Evolutionary conservation across 2,797 vertebrate species (phyloP).

Genomic region (Orientallactaga sibirica): DNA sequence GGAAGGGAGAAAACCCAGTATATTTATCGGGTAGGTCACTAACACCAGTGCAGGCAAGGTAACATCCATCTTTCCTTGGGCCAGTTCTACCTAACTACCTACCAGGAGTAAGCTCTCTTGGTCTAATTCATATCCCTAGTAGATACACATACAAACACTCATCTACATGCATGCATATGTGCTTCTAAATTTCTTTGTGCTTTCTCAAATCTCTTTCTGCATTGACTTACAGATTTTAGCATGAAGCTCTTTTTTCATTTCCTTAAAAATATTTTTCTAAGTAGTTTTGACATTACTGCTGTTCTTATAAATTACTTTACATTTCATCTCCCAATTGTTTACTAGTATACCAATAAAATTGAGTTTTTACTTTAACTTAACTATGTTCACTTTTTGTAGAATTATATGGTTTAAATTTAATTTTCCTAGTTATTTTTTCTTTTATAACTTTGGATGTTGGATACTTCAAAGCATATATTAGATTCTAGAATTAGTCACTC

Average conservation of each 20-base stretch:
- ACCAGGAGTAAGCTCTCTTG: too few relatives aligned
- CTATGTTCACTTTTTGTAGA: not conserved
- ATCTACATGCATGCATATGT: not conserved
- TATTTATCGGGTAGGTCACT: not conserved
- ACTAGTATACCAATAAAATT: not conserved
- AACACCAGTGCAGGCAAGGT: not conserved
- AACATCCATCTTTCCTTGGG: too few relatives aligned
- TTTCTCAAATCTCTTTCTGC: not conserved
- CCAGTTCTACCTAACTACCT: too few relatives aligned
- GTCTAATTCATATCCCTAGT: too few relatives aligned
- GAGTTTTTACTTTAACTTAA: not conserved
- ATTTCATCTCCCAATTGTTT: not conserved
- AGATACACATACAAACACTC: not conserved
- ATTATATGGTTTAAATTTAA: not conserved
- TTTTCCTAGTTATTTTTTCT: not conserved
- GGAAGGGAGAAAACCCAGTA: not conserved
- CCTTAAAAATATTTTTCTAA: not conserved
- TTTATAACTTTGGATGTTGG: not conserved
- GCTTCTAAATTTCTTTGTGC: not conserved
- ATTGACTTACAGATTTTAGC: slow-evolving; percentile 6
- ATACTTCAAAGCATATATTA: not conserved
- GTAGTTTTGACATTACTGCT: not conserved
- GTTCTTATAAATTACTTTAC: slow-evolving; percentile 2
- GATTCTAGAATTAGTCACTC: not conserved
- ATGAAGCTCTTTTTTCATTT: not conserved